Evolutionary conservation across 2,113 vertebrate genomes (phyloP).

Genomic region (Peromyscus polionotus): DNA sequence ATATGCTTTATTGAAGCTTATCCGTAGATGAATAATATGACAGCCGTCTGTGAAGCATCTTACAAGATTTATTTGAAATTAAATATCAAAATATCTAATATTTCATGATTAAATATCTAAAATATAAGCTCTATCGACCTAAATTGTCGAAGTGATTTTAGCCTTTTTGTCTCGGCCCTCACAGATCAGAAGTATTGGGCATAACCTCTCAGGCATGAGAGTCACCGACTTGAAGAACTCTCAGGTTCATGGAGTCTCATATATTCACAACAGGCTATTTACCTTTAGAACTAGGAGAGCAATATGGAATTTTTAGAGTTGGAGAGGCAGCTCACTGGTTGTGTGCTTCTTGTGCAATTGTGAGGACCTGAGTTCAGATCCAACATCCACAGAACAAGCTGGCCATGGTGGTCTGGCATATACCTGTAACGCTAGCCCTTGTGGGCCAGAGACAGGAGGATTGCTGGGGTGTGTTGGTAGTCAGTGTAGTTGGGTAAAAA

Average conservation of each 20-base stretch:
- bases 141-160: not conserved
- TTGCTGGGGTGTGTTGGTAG: not conserved
- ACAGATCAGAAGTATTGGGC: not conserved
- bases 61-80: constrained; percentile 8
- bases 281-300: not conserved
- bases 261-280: constrained; percentile 37
- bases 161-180: not conserved
- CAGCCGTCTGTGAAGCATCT: not conserved
- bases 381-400: not conserved
- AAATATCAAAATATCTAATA: constrained; percentile 36
- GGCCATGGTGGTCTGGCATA: not conserved
- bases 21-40: not conserved
- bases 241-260: not conserved
- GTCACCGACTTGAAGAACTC: not conserved
- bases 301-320: not conserved
- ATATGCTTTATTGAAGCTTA: not conserved
- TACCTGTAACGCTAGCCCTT: not conserved
- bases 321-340: not conserved
- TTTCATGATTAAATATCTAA: constrained; percentile 29
- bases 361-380: not conserved
- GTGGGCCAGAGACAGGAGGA: not conserved
- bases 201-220: not conserved
- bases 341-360: not conserved
- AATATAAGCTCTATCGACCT: not conserved
- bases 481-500: not conserved